Evolutionary conservation across 2,113 vertebrate species (phyloP).

Genomic region (Neotragus pygmaeus): DNA sequence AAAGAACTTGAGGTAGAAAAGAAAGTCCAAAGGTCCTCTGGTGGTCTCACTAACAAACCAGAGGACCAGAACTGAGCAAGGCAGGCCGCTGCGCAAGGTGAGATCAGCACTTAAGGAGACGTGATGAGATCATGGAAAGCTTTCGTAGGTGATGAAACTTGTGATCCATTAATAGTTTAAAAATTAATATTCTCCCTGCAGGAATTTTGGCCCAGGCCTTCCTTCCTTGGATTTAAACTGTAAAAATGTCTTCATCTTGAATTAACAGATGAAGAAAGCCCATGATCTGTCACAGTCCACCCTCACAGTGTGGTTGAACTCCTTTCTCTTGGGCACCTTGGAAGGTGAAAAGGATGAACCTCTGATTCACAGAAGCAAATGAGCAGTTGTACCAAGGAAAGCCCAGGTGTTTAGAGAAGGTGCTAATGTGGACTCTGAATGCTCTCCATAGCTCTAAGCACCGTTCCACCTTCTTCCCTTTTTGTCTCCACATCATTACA

Average conservation of each 20-base stretch:
- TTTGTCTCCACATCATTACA: background rate
- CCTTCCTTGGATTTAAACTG: background rate
- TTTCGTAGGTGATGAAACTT: background rate
- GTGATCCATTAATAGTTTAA: background rate
- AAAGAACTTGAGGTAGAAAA: background rate
- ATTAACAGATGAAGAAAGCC: background rate
- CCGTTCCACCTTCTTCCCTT: background rate
- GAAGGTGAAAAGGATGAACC: background rate
- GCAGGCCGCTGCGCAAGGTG: background rate
- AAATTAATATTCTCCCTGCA: background rate
- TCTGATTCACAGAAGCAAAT: background rate
- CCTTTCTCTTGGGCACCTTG: background rate
- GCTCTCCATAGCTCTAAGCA: background rate
- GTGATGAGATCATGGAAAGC: background rate
- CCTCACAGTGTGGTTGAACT: background rate
- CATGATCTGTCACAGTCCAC: background rate
- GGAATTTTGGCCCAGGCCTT: background rate
- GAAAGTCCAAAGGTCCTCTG: background rate
- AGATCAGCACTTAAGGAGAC: background rate
- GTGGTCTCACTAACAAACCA: background rate
- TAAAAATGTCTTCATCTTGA: background rate
- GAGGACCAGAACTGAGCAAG: background rate
- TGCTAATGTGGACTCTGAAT: background rate
- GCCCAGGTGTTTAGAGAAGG: background rate
- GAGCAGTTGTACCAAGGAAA: background rate